Base-by-base conservation (phyloP, 2,113 vertebrate genomes). In the Ciconia maguari region DNA sequence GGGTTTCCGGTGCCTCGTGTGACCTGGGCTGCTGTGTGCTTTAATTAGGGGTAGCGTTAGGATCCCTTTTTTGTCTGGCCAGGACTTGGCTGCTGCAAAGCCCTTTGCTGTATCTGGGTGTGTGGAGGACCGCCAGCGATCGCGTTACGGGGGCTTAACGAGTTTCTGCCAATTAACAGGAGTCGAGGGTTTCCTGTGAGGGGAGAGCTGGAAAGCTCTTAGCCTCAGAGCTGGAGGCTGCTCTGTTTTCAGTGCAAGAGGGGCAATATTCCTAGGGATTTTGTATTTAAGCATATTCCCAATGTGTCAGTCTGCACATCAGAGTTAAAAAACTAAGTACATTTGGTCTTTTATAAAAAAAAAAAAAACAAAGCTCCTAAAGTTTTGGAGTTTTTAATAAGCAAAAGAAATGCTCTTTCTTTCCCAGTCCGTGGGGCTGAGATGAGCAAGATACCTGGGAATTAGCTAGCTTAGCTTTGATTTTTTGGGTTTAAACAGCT, bases 371-470 rank as follows among this genome's bases (percentile, higher is more conserved):
- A 71, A 76, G 26, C 10, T 96, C 57, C 12, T 34, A 10, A 91
- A 52, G 46, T 66, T 89, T 61, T 48, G 34, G 52, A 52, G 24
- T 10, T 88, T 36, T n/a, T 74, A 65, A 58, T 64, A 95, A 71
- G 49, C 18, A 34, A 61, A 83, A 94, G 54, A 64, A 64, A 66
- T 79, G 18, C 27, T 41, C 17, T 52, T 16, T 41, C 44, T 61
- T 93, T 89, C 13, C 38, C 13, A 34, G 26, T 77, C 41, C 8
- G 1, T 0, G 3, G 22, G n/a, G 14, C 29, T 83, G 41, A 90
- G 29, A 42, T 88, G 90, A 90, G 51, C 58, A 66, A 66, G 68
- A 70, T 89, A 60, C 55, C 55, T 81, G 83, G 66, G 91, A 95
- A 90, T 88, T n/a, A 34, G 19, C 36, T 51, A n/a, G 71, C 34